Percentiles rank a stretch among this genome's conserved stretches.
phyloP scores from a whole-genome alignment of 2,888 invertebrate genomes.

The Apamea crenata region DNA sequence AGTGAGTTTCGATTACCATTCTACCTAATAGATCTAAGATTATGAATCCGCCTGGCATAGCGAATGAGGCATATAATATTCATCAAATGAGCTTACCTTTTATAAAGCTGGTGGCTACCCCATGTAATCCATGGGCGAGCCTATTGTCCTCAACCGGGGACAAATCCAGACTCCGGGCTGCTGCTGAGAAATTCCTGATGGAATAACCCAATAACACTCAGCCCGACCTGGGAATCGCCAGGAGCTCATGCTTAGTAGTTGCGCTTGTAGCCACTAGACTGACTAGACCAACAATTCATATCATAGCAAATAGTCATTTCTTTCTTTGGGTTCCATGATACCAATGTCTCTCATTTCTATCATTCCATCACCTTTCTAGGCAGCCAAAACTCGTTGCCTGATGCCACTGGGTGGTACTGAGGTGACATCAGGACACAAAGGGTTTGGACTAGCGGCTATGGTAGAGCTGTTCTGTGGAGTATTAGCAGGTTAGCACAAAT shows the following conservation, averaged over 20 bases:
- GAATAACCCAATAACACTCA: background rate
- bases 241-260: too few species aligned
- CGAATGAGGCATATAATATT: too few species aligned
- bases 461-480: constrained; percentile 98
- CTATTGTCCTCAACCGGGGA: background rate
- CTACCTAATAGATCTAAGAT: background rate
- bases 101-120: background rate
- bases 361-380: constrained; percentile 3
- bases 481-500: constrained; percentile 89
- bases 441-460: constrained; percentile 95
- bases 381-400: constrained; percentile 87
- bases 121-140: background rate
- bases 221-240: too few species aligned
- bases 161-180: background rate
- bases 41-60: background rate
- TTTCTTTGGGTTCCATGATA: background rate
- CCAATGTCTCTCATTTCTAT: background rate
- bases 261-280: too few species aligned
- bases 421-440: constrained; percentile 95
- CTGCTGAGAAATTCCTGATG: background rate
- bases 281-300: background rate
- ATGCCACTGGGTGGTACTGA: constrained; percentile 95
- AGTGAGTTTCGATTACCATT: constrained; percentile 9
- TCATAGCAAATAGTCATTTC: background rate
- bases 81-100: background rate